phyloP scores from a whole-genome alignment of 2,888 invertebrate species.

The Dolichopus griseipennis region DNA sequence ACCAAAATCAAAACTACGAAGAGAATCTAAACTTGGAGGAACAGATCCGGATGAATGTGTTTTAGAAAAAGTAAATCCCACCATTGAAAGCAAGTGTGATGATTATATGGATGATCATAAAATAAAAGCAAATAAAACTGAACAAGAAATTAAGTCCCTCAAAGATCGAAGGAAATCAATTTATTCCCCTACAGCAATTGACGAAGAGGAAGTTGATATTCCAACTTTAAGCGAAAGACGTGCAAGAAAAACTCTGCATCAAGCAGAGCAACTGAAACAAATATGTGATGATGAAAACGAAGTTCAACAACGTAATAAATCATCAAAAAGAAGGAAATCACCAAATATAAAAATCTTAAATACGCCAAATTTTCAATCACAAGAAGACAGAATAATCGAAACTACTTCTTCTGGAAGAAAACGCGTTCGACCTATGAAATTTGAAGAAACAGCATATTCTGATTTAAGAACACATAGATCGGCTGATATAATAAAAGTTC shows the following conservation, averaged over 20 bases:
- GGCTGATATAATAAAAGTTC: background rate
- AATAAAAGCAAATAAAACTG: too few relatives aligned
- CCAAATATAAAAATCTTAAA: background rate
- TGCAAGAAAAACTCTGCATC: background rate
- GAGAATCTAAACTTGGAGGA: background rate
- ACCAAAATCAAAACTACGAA: background rate
- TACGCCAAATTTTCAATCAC: background rate
- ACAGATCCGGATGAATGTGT: background rate
- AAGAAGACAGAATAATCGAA: constrained; percentile 37
- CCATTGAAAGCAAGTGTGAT: background rate
- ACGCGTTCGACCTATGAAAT: constrained; percentile 55
- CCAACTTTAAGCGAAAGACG: background rate
- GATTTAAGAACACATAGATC: constrained; percentile 15
- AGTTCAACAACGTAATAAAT: background rate
- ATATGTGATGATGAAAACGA: background rate
- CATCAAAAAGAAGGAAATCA: background rate
- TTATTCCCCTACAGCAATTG: background rate
- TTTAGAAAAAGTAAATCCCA: too few relatives aligned
- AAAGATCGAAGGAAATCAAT: background rate
- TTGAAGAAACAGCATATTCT: constrained; percentile 54
- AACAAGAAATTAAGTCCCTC: background rate
- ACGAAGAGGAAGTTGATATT: background rate
- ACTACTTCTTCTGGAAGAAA: constrained; percentile 56
- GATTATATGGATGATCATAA: too few relatives aligned
- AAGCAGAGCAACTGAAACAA: background rate